Conservation (phyloP, 2,797 vertebrate genomes). For the Melanotaenia boesemani region DNA sequence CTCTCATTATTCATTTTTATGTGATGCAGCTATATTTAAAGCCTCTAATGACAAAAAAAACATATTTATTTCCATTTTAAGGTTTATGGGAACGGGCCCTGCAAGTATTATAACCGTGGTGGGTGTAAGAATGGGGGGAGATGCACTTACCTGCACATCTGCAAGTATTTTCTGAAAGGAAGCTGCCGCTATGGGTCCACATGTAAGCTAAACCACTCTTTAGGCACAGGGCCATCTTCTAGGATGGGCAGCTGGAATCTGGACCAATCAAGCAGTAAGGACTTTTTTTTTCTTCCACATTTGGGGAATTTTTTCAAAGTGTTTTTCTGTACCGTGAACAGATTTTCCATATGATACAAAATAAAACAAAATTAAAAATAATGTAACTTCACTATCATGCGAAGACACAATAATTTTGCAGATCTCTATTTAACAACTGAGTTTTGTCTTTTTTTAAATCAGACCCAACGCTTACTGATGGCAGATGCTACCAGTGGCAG, state of each 20-base stretch:
- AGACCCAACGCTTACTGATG: slow-evolving; percentile 57
- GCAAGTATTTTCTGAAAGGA: slow-evolving; percentile 65
- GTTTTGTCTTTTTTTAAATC: neutral
- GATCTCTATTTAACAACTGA: too few species aligned
- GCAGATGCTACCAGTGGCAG: slow-evolving; percentile 76
- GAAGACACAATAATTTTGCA: too few species aligned
- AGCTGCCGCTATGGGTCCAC: slow-evolving; percentile 57
- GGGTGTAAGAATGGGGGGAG: slow-evolving; percentile 50
- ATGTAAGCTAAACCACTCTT: slow-evolving; percentile 68
- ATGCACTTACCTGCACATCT: slow-evolving; percentile 72
- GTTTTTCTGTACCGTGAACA: too few species aligned
- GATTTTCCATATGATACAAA: too few species aligned
- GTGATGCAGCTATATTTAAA: neutral
- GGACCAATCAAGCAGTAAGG: slow-evolving; percentile 15
- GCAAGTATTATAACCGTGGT: slow-evolving; percentile 73
- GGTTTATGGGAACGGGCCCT: slow-evolving; percentile 24
- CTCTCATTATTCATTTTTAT: too few species aligned
- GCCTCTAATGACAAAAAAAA: neutral
- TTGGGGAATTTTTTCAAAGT: too few species aligned
- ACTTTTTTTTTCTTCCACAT: neutral
- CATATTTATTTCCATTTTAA: neutral
- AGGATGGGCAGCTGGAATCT: neutral
- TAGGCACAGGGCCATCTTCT: neutral
- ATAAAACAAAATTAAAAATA: too few species aligned
- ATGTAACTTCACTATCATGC: too few species aligned